Percentiles rank a stretch among this genome's conserved stretches.
These are phyloP conservation scores for Lacanobia wlatinum DNA, from an alignment of 2,888 invertebrate genomes.

Conservation along the genomic window DNA sequence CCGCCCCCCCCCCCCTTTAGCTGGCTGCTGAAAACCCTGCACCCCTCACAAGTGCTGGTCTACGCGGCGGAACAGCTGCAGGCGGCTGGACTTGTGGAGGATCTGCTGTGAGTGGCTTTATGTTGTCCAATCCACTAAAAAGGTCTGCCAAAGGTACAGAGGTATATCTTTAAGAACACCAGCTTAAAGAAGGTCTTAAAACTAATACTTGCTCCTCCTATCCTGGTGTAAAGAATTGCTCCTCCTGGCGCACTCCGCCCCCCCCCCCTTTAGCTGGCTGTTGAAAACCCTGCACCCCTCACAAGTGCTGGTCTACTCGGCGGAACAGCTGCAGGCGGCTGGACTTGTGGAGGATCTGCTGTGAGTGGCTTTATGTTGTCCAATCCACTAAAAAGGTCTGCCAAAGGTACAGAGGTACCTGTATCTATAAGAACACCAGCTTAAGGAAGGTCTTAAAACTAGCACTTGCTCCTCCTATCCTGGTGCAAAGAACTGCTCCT, in stretches of 20 bases:
- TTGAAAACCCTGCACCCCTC: constrained; percentile 77
- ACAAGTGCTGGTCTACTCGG: constrained; percentile 69
- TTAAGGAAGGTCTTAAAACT: too few relatives aligned
- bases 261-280: constrained; percentile 88
- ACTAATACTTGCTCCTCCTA: constrained; percentile 88
- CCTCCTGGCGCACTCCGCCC: constrained; percentile 92
- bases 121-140: too few relatives aligned
- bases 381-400: too few relatives aligned
- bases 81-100: constrained; percentile 69
- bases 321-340: constrained; percentile 61
- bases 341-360: constrained; percentile 77
- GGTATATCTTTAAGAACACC: too few relatives aligned
- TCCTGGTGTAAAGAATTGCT: constrained; percentile 94
- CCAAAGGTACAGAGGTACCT: too few relatives aligned
- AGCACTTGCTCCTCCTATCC: too few relatives aligned
- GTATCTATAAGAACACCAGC: too few relatives aligned
- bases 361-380: constrained; percentile 74
- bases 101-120: constrained; percentile 79
- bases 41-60: constrained; percentile 71
- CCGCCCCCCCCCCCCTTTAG: constrained; percentile 91
- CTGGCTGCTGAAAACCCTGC: constrained; percentile 74
- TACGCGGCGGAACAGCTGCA: constrained; percentile 71
- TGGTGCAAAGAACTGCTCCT: too few relatives aligned
- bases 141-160: too few relatives aligned
- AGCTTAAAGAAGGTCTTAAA: too few relatives aligned